Base-by-base conservation (phyloP, 1,140 invertebrate species). In the Oncopeltus fasciatus region DNA sequence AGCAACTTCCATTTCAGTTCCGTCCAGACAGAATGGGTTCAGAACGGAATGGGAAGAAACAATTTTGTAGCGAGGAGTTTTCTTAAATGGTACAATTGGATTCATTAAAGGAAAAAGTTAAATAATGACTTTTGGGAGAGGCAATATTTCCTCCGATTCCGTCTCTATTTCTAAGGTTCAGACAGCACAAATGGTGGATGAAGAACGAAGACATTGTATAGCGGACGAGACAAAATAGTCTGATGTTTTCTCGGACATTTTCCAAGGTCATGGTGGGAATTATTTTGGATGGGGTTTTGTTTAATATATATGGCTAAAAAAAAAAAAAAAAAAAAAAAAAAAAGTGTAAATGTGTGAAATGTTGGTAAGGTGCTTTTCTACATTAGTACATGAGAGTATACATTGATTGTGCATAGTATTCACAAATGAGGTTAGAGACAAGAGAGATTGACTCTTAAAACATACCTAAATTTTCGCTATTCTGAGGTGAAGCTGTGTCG, bases 91-190 rank as follows among this genome's bases (percentile, higher is more conserved):
- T n/a, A n/a, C n/a, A n/a, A n/a, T n/a, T n/a, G n/a, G n/a, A n/a
- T n/a, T n/a, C n/a, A n/a, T n/a, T n/a, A n/a, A n/a, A n/a, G n/a
- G n/a, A n/a, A n/a, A n/a, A n/a, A n/a, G n/a, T n/a, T n/a, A n/a
- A n/a, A n/a, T n/a, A n/a, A n/a, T n/a, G n/a, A n/a, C n/a, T n/a
- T n/a, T n/a, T n/a, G n/a, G n/a, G n/a, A n/a, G 44, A 3, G 44
- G 44, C 44, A 46, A 24, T 53, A 53, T 53, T 53, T 53, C 49
- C 49, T 59, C 57, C 57, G 29, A 26, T 59, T 59, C 57, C 33
- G 28, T 33, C 31, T 24, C 57, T n/a, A n/a, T 26, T 43, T 43
- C n/a, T 28, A 57, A 53, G 24, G 14, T 24, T 12, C 21, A 24
- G 21, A 14, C 20, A 24, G 26, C 18, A 53, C 49, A 53, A 18